phyloP scores from a whole-genome alignment of 2,888 invertebrate genomes.

The Aleiodes testaceus region DNA sequence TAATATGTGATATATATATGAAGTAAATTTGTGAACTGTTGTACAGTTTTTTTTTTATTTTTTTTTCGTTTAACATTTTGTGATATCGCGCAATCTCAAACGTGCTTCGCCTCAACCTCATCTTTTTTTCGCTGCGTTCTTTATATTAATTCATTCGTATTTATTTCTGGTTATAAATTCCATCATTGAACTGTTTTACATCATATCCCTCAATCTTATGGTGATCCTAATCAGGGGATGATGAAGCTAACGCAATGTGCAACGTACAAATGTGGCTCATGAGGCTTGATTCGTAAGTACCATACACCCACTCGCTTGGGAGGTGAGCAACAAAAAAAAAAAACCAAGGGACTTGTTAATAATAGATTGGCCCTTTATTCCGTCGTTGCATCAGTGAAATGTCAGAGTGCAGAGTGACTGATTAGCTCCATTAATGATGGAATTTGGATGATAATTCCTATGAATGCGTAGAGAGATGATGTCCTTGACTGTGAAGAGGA shows the following conservation, averaged over 20 bases:
- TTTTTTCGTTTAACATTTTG: background rate
- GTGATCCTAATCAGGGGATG: slow-evolving; percentile 51
- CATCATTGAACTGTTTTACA: slow-evolving; percentile 7
- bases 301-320: slow-evolving; percentile 21
- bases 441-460: background rate
- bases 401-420: slow-evolving; percentile 1
- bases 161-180: background rate
- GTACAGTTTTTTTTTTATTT: background rate
- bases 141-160: background rate
- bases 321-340: background rate
- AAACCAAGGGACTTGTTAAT: background rate
- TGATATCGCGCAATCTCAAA: slow-evolving; percentile 12
- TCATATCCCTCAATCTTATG: slow-evolving; percentile 44
- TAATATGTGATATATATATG: slow-evolving; percentile 4
- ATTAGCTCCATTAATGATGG: background rate
- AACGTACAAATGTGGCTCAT: slow-evolving; percentile 67
- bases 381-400: slow-evolving; percentile 26
- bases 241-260: slow-evolving; percentile 69
- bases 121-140: background rate
- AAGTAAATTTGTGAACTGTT: slow-evolving; percentile 7
- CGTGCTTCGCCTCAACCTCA: slow-evolving; percentile 3
- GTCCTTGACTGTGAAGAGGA: slow-evolving; percentile 43
- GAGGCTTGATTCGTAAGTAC: slow-evolving; percentile 70
- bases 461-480: background rate
- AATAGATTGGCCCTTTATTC: background rate